phyloP scores from a whole-genome alignment of 2,888 invertebrate genomes.

The Sinhomidia bicolor region DNA sequence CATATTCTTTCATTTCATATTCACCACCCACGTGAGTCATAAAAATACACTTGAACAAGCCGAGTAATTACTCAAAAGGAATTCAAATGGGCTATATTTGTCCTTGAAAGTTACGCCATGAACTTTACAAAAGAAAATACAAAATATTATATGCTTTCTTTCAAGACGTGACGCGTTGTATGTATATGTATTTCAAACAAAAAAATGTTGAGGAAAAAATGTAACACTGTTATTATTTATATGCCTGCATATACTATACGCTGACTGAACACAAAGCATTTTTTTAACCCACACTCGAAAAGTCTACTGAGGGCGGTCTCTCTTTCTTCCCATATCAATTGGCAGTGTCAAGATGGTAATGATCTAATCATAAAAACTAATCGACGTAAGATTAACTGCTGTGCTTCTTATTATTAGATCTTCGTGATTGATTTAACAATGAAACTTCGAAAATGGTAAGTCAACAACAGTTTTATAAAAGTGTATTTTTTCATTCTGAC shows the following conservation, averaged over 20 bases:
- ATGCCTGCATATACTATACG: background rate
- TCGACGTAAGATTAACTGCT: background rate
- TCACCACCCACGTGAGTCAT: slow-evolving; percentile 28
- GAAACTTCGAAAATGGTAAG: slow-evolving; percentile 19
- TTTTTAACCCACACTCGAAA: background rate
- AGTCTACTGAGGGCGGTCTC: background rate
- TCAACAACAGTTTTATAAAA: background rate
- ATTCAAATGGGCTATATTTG: background rate
- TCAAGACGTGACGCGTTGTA: background rate
- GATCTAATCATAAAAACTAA: slow-evolving; percentile 17
- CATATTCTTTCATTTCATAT: too few relatives aligned
- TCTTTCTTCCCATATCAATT: background rate
- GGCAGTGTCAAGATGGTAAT: background rate
- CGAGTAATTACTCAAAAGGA: slow-evolving; percentile 13
- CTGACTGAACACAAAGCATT: background rate
- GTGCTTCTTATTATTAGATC: background rate
- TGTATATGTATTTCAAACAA: background rate
- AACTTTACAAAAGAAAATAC: background rate
- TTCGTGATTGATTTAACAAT: slow-evolving; percentile 50
- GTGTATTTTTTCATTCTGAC: background rate
- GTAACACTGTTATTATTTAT: too few relatives aligned
- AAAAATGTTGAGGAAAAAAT: too few relatives aligned
- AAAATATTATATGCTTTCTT: background rate
- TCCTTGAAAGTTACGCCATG: slow-evolving; percentile 47
- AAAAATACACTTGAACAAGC: background rate